These are phyloP conservation scores for Ormyrus labotus DNA, from an alignment of 2,888 invertebrate genomes.

Conservation along the genomic window DNA sequence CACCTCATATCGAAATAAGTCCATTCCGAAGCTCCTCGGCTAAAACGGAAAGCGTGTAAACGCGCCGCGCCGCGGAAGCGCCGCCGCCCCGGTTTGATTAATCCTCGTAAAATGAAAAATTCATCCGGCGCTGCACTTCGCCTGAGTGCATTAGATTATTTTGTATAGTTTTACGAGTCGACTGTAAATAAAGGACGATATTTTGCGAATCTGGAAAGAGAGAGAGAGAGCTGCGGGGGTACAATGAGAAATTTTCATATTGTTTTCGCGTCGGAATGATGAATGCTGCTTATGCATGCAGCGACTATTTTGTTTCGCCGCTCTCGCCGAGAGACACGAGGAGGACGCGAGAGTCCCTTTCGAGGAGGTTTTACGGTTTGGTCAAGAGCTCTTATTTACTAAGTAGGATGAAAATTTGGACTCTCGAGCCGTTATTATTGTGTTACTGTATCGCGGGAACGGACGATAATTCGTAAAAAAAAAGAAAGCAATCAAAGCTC, in stretches of 20 bases:
- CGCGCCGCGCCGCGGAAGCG: not conserved
- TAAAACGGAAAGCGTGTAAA: constrained; percentile 54
- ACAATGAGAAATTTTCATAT: constrained; percentile 21
- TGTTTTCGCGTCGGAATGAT: constrained; percentile 24
- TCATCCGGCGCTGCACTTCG: constrained; percentile 17
- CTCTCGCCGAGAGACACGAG: not conserved
- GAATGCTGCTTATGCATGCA: constrained; percentile 41
- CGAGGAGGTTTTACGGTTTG: too few species aligned
- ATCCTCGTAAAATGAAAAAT: constrained; percentile 52
- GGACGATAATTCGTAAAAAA: too few species aligned
- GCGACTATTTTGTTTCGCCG: not conserved
- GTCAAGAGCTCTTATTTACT: too few species aligned
- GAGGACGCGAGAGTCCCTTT: too few species aligned
- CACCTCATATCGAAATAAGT: not conserved
- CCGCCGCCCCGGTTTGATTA: constrained; percentile 47
- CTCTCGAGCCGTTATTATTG: too few species aligned
- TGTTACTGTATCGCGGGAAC: too few species aligned
- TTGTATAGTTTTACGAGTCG: constrained; percentile 31
- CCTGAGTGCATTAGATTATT: constrained; percentile 33
- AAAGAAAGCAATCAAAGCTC: too few species aligned
- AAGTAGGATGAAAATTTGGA: too few species aligned
- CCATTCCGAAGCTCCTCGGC: not conserved
- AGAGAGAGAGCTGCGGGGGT: too few species aligned
- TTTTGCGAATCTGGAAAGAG: too few species aligned
- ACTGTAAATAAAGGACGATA: not conserved